These are phyloP conservation scores for Plestiodon gilberti DNA, from an alignment of 2,113 vertebrate species.

Conservation along the genomic window DNA sequence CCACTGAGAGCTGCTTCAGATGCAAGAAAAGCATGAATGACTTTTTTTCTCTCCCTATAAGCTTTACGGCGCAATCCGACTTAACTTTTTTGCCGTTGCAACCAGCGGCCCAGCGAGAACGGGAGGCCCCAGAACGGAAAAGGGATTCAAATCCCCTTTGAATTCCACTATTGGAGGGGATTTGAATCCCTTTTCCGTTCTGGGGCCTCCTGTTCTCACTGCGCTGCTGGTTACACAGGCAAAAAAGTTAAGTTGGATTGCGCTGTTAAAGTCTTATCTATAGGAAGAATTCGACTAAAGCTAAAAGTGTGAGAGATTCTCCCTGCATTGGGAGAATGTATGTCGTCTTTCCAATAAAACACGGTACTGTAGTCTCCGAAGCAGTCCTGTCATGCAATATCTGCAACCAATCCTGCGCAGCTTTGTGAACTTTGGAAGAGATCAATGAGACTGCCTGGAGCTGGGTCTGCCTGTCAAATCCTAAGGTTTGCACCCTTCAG, in stretches of 20 bases:
- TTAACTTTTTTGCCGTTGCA: no score
- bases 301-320: not conserved
- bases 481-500: not conserved
- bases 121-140: no score
- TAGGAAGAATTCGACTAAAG: not conserved
- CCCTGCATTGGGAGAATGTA: not conserved
- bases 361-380: not conserved
- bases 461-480: no score
- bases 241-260: no score
- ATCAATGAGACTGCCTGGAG: not conserved
- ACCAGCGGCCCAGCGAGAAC: no score
- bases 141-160: no score
- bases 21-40: not conserved
- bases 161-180: no score
- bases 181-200: no score
- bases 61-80: no score
- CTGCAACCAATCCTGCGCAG: not conserved
- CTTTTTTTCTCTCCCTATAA: not conserved
- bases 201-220: no score
- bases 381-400: not conserved
- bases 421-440: not conserved
- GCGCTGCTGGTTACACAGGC: no score
- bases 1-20: not conserved
- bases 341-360: not conserved
- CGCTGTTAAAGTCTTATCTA: not conserved